phyloP scores from a whole-genome alignment of 2,797 vertebrate genomes.

The Holocentrus rufus region DNA sequence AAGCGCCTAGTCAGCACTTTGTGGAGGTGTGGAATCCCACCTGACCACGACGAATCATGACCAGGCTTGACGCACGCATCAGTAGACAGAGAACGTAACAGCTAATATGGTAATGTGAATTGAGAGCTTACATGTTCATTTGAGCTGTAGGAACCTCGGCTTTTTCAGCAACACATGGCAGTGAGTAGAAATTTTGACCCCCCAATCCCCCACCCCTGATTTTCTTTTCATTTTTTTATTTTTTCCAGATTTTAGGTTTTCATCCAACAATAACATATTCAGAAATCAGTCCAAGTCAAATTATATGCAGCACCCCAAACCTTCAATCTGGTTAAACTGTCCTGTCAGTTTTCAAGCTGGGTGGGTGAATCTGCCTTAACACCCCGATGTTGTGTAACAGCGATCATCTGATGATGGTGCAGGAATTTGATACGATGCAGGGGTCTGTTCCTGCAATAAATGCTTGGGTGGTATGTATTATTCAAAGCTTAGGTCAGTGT shows the following conservation, averaged over 20 bases:
- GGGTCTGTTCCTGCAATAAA: conserved; percentile 24
- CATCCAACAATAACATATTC: not conserved
- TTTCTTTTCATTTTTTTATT: no score
- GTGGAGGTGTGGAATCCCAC: conserved; percentile 7
- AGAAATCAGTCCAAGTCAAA: not conserved
- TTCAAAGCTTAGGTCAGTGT: conserved; percentile 14
- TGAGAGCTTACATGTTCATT: not conserved
- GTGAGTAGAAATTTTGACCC: no score
- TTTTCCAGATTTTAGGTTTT: not conserved
- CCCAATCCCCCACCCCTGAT: no score
- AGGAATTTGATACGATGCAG: conserved; percentile 2
- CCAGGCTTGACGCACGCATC: conserved; percentile 12
- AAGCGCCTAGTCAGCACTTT: conserved; percentile 42
- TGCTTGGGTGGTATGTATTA: conserved; percentile 24
- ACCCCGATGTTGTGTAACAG: conserved; percentile 12
- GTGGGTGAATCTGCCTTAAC: conserved; percentile 20
- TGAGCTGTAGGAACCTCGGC: not conserved
- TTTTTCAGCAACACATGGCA: no score
- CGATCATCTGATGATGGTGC: not conserved
- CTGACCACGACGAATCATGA: conserved; percentile 14
- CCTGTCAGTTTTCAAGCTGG: conserved; percentile 1
- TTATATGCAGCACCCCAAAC: conserved; percentile 10
- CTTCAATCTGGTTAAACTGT: conserved; percentile 12
- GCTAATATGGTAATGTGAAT: not conserved
- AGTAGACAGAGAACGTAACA: not conserved